Percentiles rank a stretch among this genome's conserved stretches.
Evolutionary conservation across 2,888 invertebrate genomes (phyloP).

Genomic region (Vannuccia rotundouncinata): DNA sequence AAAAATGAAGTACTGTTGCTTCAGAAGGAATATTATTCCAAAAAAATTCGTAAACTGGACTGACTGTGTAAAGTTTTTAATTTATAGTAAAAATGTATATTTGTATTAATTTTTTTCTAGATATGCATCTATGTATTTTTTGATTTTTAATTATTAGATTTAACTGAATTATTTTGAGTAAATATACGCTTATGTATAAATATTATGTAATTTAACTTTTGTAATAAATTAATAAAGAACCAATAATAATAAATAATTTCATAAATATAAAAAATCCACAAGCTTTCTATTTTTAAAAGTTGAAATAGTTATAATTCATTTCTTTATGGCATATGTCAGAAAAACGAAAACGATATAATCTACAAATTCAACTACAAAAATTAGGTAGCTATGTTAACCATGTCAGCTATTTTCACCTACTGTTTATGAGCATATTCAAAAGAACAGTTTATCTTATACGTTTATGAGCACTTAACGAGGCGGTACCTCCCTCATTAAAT

Average conservation of each 20-base stretch:
- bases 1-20: background rate
- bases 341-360: background rate
- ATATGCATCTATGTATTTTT: background rate
- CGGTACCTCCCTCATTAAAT: no score
- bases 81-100: background rate
- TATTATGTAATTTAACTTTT: background rate
- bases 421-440: no score
- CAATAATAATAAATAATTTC: background rate
- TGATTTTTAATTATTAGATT: background rate
- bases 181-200: no score
- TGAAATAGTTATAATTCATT: background rate
- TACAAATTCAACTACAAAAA: background rate
- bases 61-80: background rate
- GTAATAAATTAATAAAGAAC: background rate
- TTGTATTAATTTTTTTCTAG: no score
- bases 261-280: background rate
- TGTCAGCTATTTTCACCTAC: no score
- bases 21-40: constrained; percentile 18
- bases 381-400: no score
- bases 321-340: background rate
- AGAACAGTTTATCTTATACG: no score
- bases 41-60: background rate
- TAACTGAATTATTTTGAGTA: background rate
- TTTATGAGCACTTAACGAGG: no score
- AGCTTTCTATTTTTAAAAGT: background rate